Percentiles rank a stretch among this genome's conserved stretches.
Evolutionary conservation across 2,113 vertebrate genomes (phyloP).

Genomic region (Heptranchias perlo): DNA sequence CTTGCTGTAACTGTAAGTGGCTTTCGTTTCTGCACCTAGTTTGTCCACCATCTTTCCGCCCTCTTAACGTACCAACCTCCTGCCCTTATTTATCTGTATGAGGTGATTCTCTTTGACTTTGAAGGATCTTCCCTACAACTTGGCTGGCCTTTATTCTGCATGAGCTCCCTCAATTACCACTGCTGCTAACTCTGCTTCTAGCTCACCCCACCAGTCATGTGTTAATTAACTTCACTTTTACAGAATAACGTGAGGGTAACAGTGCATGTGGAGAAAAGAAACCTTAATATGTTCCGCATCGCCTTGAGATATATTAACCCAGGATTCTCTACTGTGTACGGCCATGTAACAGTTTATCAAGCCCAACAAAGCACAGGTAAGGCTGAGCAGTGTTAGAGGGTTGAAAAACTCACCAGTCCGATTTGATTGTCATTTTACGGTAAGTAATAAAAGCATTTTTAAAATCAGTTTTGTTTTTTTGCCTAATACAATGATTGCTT

Average conservation of each 20-base stretch:
- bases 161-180: slow-evolving; percentile 34
- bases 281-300: slow-evolving; percentile 63
- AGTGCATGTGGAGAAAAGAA: slow-evolving; percentile 69
- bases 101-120: neutral
- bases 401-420: neutral
- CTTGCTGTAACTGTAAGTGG: slow-evolving; percentile 77
- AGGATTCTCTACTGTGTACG: slow-evolving; percentile 56
- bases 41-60: slow-evolving; percentile 4
- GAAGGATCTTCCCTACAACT: neutral
- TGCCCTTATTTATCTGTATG: neutral
- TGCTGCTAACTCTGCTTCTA: slow-evolving; percentile 38
- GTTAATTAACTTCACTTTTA: slow-evolving; percentile 60
- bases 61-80: neutral
- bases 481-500: neutral
- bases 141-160: slow-evolving; percentile 21
- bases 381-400: slow-evolving; percentile 41
- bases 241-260: slow-evolving; percentile 83
- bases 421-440: neutral
- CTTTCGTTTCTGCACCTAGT: slow-evolving; percentile 48
- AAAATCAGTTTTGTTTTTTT: neutral
- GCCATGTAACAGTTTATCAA: slow-evolving; percentile 62
- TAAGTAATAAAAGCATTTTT: neutral
- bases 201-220: slow-evolving; percentile 45
- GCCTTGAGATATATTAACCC: slow-evolving; percentile 81
- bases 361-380: slow-evolving; percentile 66